These are phyloP conservation scores for Dryadula phaetusa DNA, from an alignment of 2,888 invertebrate species.

Conservation along the genomic window DNA sequence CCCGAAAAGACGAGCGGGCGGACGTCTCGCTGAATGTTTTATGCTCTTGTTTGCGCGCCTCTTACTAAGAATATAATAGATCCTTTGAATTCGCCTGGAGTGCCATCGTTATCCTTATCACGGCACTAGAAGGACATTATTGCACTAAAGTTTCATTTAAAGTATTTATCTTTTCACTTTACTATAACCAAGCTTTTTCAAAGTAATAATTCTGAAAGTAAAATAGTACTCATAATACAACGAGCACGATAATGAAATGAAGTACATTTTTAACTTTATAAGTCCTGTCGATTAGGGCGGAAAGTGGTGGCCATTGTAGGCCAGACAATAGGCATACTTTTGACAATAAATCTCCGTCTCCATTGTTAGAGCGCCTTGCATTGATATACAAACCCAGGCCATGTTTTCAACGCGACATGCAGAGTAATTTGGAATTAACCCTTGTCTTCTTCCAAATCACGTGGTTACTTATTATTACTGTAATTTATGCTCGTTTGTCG, in stretches of 20 bases:
- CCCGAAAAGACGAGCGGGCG: constrained; percentile 24
- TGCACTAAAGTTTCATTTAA: neutral
- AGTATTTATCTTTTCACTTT: constrained; percentile 17
- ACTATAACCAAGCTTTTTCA: neutral
- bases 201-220: constrained; percentile 12
- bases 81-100: constrained; percentile 33
- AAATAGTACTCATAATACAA: neutral
- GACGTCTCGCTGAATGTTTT: constrained; percentile 39
- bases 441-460: neutral
- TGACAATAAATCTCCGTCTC: constrained; percentile 31
- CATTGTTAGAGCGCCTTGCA: constrained; percentile 26
- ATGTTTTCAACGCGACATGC: neutral
- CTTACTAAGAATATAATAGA: constrained; percentile 32
- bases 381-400: constrained; percentile 21
- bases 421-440: constrained; percentile 13
- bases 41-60: constrained; percentile 41
- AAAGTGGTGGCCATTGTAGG: constrained; percentile 34
- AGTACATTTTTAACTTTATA: constrained; percentile 16
- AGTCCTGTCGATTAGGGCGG: constrained; percentile 36
- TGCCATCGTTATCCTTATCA: constrained; percentile 26
- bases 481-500: neutral
- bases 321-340: constrained; percentile 34
- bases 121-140: constrained; percentile 2
- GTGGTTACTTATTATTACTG: neutral
- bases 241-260: constrained; percentile 19